Evolutionary conservation across 1,140 invertebrate genomes (phyloP).

Genomic region (Chrysomallon squamiferum): DNA sequence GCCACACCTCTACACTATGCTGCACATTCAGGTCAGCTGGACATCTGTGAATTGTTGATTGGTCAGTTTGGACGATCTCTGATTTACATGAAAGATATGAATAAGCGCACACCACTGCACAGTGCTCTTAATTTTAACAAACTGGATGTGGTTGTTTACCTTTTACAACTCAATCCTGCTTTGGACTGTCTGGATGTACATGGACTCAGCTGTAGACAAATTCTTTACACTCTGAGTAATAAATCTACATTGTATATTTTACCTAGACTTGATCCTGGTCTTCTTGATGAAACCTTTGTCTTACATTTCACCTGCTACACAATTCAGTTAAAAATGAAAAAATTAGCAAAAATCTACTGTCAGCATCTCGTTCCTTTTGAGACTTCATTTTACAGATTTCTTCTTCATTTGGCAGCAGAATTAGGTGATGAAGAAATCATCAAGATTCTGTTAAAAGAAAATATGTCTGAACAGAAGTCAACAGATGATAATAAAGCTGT

Average conservation of each 20-base stretch:
- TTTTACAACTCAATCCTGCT: slow-evolving; percentile 28
- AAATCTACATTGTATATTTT: slow-evolving; percentile 19
- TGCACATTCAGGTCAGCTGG: slow-evolving; percentile 25
- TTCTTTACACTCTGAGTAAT: slow-evolving; percentile 14
- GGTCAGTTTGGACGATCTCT: slow-evolving; percentile 27
- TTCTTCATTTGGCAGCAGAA: slow-evolving; percentile 28
- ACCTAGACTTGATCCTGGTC: slow-evolving; percentile 16
- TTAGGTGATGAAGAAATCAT: slow-evolving; percentile 17
- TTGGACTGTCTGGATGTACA: slow-evolving; percentile 12
- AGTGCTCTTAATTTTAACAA: slow-evolving; percentile 19
- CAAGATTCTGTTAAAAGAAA: slow-evolving; percentile 16
- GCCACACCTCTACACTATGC: slow-evolving; percentile 32
- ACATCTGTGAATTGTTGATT: slow-evolving; percentile 25
- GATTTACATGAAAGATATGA: slow-evolving; percentile 20
- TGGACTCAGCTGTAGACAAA: slow-evolving; percentile 23
- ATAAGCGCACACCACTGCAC: slow-evolving; percentile 28
- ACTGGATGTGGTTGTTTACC: slow-evolving; percentile 22
- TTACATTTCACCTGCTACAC: slow-evolving; percentile 13
- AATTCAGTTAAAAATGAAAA: slow-evolving; percentile 6
- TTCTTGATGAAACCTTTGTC: slow-evolving; percentile 18
- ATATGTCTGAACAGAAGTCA: neutral
- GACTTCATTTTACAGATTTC: slow-evolving; percentile 5
- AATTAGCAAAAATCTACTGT: slow-evolving; percentile 5
- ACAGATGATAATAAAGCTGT: neutral
- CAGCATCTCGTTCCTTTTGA: slow-evolving; percentile 7